These are phyloP conservation scores for Myotis pilosus DNA, from an alignment of 2,797 vertebrate genomes.

Conservation along the genomic window DNA sequence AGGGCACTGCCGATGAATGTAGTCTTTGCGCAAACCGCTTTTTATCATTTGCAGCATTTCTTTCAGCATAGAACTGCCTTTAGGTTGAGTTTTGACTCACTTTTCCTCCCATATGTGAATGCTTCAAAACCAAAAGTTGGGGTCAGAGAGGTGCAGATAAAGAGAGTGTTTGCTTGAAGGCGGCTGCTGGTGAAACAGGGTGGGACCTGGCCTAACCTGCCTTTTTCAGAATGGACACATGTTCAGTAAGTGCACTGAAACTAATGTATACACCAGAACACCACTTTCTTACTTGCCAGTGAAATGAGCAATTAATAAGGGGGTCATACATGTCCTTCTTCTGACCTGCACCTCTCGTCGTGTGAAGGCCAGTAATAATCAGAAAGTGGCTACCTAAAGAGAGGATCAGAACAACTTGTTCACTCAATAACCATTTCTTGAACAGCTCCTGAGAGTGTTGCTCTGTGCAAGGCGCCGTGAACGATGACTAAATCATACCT, in stretches of 20 bases:
- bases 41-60: constrained; percentile 45
- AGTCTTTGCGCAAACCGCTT: background rate
- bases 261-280: background rate
- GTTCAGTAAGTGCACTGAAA: background rate
- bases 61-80: background rate
- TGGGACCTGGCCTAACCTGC: background rate
- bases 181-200: background rate
- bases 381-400: background rate
- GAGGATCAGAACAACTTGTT: background rate
- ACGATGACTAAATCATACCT: background rate
- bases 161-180: background rate
- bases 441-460: background rate
- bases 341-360: background rate
- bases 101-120: background rate
- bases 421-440: background rate
- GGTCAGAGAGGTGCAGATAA: background rate
- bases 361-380: background rate
- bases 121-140: constrained; percentile 26
- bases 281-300: background rate
- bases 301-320: background rate
- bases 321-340: background rate
- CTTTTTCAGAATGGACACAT: background rate
- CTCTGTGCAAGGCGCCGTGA: rapidly evolving
- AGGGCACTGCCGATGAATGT: background rate
- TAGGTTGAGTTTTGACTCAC: background rate